Evolutionary conservation across 2,113 vertebrate species (phyloP), one percentile per base, ranked within the genome.

Genomic region (Sciurus niger): DNA sequence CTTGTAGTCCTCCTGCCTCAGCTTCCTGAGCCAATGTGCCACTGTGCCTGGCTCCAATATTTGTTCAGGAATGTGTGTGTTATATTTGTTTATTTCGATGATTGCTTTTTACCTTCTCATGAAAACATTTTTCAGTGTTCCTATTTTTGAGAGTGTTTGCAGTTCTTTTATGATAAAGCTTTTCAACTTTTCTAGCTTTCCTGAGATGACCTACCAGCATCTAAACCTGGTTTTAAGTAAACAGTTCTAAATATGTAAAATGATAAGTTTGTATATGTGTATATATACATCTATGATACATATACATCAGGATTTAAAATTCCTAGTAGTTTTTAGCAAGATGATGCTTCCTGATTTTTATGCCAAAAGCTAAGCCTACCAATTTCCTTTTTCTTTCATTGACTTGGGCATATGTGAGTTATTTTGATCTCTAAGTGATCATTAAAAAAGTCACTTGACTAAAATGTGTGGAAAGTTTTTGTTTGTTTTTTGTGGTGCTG

Each of bases 381-480:
- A 60, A 10, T 28, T 90, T 96, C 20, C 28, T 90, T 92, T 89
- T 87, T 92, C 48, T 96, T 95, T 86, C 48, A 84, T 72, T 95
- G 73, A 93, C 48, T 93, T 96, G 18, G 25, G 8, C 90, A 48
- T 93, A 14, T 30, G 74, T 84, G 48, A 90, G 24, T 94, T 96
- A 82, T 43, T 97, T 96, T 94, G 86, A 73, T 89, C 18, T 80
- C 86, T 76, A 91, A 70, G 28, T 94, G 43, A 37, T 84, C 63
- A 70, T 96, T 63, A 63, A 63, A 63, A 90, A 63, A 79, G 40
- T 43, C 60, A 89, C 48, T 18, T 96, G 68, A 77, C 22, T 72
- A 84, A 86, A 91, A 94, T 92, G 60, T 94, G 91, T 95, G 40
- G 65, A 88, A 34, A 73, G 43, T 70, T 90, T 89, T 7, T 60